Conservation (phyloP, 2,113 vertebrate genomes). For the Fulica atra region DNA sequence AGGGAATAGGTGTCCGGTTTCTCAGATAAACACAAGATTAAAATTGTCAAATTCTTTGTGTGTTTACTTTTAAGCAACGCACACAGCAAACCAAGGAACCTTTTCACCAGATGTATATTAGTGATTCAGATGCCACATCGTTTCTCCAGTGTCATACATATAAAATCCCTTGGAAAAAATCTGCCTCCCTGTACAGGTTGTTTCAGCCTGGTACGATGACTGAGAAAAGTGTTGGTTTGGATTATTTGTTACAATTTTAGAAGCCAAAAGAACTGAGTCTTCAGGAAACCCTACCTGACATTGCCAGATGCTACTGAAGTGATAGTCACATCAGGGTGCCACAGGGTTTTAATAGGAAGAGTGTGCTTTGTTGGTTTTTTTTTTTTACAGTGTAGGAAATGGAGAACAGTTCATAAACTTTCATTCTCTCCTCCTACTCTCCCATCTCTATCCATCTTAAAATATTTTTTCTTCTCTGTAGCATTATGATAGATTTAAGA, state of each 20-base stretch:
- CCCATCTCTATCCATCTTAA: background rate
- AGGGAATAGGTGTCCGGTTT: constrained; percentile 37
- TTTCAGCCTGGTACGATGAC: background rate
- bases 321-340: background rate
- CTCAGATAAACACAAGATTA: constrained; percentile 14
- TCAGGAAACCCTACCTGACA: background rate
- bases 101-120: background rate
- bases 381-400: background rate
- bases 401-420: background rate
- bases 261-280: background rate
- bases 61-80: background rate
- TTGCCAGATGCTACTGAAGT: background rate
- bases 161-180: background rate
- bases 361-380: background rate
- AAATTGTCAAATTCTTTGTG: background rate
- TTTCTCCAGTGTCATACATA: background rate
- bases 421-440: background rate
- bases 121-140: background rate
- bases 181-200: background rate
- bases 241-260: constrained; percentile 13
- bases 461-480: background rate
- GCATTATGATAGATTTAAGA: constrained; percentile 10
- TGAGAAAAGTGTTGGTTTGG: background rate
- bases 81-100: background rate
- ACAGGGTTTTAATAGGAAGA: background rate